Base-by-base conservation (phyloP, 1,140 invertebrate genomes). In the Micrasema longulum region DNA sequence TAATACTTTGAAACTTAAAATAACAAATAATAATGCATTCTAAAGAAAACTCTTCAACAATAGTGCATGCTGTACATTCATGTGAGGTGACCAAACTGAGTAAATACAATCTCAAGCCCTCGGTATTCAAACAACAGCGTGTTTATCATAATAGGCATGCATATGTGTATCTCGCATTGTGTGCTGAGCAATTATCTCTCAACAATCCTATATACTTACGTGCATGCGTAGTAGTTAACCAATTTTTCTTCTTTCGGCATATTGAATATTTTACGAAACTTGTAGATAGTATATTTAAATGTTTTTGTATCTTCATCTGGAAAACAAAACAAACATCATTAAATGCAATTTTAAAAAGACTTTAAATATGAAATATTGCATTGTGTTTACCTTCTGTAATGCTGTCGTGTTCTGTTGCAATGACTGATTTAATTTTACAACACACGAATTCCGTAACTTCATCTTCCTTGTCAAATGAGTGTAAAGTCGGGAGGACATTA, bases 361-460 rank as follows among this genome's bases (percentile, higher is more conserved):
- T 22, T 52, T 20, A 23, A 12, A 22, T n/a, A 22, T 20, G 50
- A 31, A 2, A 31, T 31, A 31, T 4, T 31, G 2, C 7, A 31
- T 31, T 4, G 2, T 31, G 74, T 31, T 74, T 79, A 89, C 88
- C 88, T 82, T 89, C 88, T 14, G 83, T 80, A 55, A 84, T 79
- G 71, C 79, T 84, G 72, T 88, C 85, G 75, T 89, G 86, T 75
- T 84, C 84, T 18, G 86, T 91, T 14, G 94, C 95, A 75, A 96
- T 89, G 63, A 97, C 86, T 50, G 95, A 98, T 81, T 98, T 93
- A 69, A 99, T 95, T 90, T 99, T 99, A 79, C 95, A 97, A 75
- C 90, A 91, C 9, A 99, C 96, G 90, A 97, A 99, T 75, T 96
- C 94, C 53, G 95, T 96, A 23, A 96, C 89, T 83, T 99, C 97